Evolutionary conservation across 2,888 invertebrate species (phyloP), one percentile per base, ranked within the genome.

Genomic region (Cheiracanthium punctorium): DNA sequence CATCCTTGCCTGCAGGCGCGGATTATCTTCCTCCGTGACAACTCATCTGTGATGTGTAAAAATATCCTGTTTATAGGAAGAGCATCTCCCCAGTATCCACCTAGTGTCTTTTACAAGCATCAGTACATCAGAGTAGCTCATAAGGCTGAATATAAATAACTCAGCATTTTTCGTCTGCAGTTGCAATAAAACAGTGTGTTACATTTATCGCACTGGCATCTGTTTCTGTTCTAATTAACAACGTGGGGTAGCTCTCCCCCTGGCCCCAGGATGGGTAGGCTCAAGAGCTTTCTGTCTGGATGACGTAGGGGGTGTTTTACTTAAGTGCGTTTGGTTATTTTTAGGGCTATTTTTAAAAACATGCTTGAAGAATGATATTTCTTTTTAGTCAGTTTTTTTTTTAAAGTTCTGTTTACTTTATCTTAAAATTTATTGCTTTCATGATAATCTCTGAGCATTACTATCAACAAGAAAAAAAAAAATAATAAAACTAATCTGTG

Each of bases 181-280:
- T 20, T 24, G 10, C 32, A 32, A 20, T 41, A 48, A 73, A 84
- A 77, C 72, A 77, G 48, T 67, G 77, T 28, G 74, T 82, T 65
- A 69, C 76, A 67, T 84, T 82, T 84, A 84, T 84, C 77, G 77
- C 64, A 33, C 37, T 48, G 77, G 72, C 82, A 84, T 77, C 82
- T 84, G 77, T 73, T 82, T 73, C 82, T 77, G 77, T 77, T 77
- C 73, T 84, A 84, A 84, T 84, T 84, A 84, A 84, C 73, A 41
- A 43, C 33, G 72, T 33, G 41, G 33, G 43, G n/a, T 24, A 76
- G 71, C 29, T 48, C 20, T 64, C 33, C 58, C 58, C 32, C 24
- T 30, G 48, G 77, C 52, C 82, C 72, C 77, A 24, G 24, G 37
- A 43, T 72, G 64, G 71, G 43, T 43, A 29, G 71, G 17, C 43